Base-by-base conservation (phyloP, 2,113 vertebrate species). In the Gymnorhina tibicen region DNA sequence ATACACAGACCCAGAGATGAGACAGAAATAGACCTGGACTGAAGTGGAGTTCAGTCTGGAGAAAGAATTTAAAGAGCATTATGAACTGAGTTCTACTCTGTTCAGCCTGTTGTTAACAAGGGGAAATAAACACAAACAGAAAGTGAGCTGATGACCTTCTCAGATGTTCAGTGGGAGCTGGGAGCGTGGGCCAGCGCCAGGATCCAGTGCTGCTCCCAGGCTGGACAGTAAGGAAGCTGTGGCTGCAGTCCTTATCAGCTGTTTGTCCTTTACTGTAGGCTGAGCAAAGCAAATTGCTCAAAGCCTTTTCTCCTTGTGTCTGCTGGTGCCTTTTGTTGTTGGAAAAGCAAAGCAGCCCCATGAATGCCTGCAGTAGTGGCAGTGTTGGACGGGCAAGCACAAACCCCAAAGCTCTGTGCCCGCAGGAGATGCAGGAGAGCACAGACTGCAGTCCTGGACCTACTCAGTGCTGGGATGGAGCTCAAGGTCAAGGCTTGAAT, bases 1-100 rank as follows among this genome's bases (percentile, higher is more conserved):
- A 82, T 32, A 87, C 58, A 77, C 94, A 95, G 66, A 68, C 24
- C 42, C 39, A 80, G 74, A 87, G 70, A 96, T 73, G 92, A 91
- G 95, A 87, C 89, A 92, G 81, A 97, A 94, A 91, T 91, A 96
- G 90, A 52, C 52, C 76, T 92, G 92, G 83, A 17, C 56, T 96
- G 85, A 96, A 74, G 77, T 69, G 66, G 32, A 91, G 49, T 76
- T 93, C 76, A 85, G 62, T 72, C 91, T 97, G 89, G 69, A 94
- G 92, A 84, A 93, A 59, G 75, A 86, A 90, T 93, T 77, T 87
- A 69, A 87, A 89, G 67, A 76, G 89, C 49, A 10, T 86, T 89
- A 41, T 52, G 66, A 85, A 55, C 64, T 12, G 68, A 67, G n/a
- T 50, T 89, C 79, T 85, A 42, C 75, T 95, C 6, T 1, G n/a